Evolutionary conservation across 2,797 vertebrate genomes (phyloP).

Genomic region (Liasis olivaceus): DNA sequence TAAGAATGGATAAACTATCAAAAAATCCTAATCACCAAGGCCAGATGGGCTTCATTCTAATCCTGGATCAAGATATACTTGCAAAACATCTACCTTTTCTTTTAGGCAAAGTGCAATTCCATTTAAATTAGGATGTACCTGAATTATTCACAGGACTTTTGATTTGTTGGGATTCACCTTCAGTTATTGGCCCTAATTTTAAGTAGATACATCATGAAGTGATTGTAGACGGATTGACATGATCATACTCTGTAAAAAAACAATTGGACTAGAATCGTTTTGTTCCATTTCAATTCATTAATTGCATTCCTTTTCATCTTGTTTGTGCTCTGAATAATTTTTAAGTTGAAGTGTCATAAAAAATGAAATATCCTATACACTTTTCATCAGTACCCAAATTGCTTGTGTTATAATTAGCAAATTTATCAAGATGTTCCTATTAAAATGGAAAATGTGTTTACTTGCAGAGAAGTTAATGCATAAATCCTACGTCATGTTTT

Average conservation of each 20-base stretch:
- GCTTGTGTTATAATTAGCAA: neutral
- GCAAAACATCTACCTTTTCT: neutral
- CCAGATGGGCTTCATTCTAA: neutral
- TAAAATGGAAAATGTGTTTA: conserved; percentile 13
- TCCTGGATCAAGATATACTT: neutral
- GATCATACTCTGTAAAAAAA: neutral
- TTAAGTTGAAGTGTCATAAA: neutral
- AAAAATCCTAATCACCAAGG: neutral
- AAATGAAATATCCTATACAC: neutral
- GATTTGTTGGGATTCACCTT: neutral
- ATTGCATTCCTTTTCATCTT: neutral
- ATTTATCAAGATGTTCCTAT: neutral
- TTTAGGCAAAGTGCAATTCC: neutral
- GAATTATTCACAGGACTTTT: neutral
- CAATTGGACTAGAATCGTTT: rapidly evolving
- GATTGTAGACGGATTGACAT: neutral
- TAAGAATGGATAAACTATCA: neutral
- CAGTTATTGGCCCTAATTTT: neutral
- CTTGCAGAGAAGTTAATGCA: conserved; percentile 13
- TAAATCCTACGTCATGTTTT: neutral
- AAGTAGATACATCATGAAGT: neutral
- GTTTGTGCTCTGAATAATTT: conserved; percentile 1
- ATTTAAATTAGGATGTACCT: neutral
- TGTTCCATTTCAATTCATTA: neutral
- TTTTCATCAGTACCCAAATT: neutral